Evolutionary conservation across 2,113 vertebrate genomes (phyloP), one percentile per base, ranked within the genome.

Genomic region (Bujurquina vittata): DNA sequence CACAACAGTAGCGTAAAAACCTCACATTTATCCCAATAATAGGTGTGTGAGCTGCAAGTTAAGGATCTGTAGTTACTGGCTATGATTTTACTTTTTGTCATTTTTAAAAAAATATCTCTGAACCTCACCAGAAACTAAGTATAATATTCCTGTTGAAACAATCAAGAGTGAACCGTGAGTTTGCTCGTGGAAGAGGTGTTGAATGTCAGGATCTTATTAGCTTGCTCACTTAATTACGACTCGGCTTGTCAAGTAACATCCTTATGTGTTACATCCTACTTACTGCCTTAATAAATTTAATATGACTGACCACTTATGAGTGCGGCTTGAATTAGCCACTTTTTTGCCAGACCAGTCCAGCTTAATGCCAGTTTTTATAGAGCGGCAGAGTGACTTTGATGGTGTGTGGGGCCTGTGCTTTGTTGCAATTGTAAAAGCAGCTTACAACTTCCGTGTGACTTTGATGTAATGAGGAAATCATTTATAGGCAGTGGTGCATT

Each of bases 391-490:
- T 6, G 67, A 54, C 31, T 81, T 61, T 61, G 56, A 80, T 46
- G 59, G 59, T 57, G 57, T 67, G 58, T 18, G 54, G 76, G 79
- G 59, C 80, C 62, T 85, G 80, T 37, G 69, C 81, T 65, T 78
- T 87, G 88, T 84, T 81, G 83, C 81, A 87, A 85, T 81, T 89
- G 77, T 61, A 52, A 80, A 60, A 84, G 79, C 79, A 46, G 77
- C 84, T 89, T 92, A 92, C 88, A 86, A 92, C 91, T 92, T 95
- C 91, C 86, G 83, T 81, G 90, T 88, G 88, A 94, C 94, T 95
- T 95, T 95, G 94, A 95, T 94, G 93, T 91, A 77, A 94, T 6
- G 52, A 92, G 94, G 94, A 94, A 94, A 94, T 88, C 15, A 37
- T 92, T 94, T 88, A 92, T 79, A 69, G 88, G 86, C 92, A 74